Evolutionary conservation across 1,140 invertebrate species (phyloP).

Genomic region (Drosophila ogumai): DNA sequence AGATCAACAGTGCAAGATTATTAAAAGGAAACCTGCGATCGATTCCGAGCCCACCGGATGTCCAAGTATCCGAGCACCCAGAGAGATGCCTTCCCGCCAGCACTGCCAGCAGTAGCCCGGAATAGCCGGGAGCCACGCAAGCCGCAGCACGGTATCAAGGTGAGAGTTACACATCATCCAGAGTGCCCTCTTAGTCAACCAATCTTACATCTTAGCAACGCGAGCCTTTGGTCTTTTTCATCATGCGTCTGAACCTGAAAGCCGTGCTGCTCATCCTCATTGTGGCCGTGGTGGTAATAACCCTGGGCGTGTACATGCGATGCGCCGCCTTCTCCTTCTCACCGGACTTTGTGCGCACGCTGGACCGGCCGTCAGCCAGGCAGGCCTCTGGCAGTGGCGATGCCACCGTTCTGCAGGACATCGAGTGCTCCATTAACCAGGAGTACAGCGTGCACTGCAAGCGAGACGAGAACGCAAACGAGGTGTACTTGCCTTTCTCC

Average conservation of each 20-base stretch:
- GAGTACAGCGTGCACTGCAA: conserved; percentile 94
- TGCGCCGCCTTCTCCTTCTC: conserved; percentile 85
- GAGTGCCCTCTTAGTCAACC: background rate
- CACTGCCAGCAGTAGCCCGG: conserved; percentile 24
- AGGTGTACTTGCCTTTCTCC: conserved; percentile 96
- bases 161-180: background rate
- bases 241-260: conserved; percentile 87
- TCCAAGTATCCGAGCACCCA: conserved; percentile 19
- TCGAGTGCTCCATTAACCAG: conserved; percentile 96
- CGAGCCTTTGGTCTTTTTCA: conserved; percentile 84
- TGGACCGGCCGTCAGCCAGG: conserved; percentile 36
- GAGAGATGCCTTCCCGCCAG: conserved; percentile 34
- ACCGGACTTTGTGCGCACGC: conserved; percentile 65
- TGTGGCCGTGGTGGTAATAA: conserved; percentile 85
- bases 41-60: conserved; percentile 18
- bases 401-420: conserved; percentile 87
- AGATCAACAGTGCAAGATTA: background rate
- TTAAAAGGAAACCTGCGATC: background rate
- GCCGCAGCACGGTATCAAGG: conserved; percentile 37
- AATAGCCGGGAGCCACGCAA: conserved; percentile 39
- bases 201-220: conserved; percentile 42
- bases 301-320: conserved; percentile 86
- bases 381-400: conserved; percentile 4
- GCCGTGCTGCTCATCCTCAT: conserved; percentile 85
- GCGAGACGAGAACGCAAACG: conserved; percentile 92